A percentile compares a stretch with the other conserved stretches of the same genome.
These are phyloP conservation scores for honey bee (Apis mellifera) DNA, from an alignment of 1,140 invertebrate species.

Conservation along the genomic window DNA sequence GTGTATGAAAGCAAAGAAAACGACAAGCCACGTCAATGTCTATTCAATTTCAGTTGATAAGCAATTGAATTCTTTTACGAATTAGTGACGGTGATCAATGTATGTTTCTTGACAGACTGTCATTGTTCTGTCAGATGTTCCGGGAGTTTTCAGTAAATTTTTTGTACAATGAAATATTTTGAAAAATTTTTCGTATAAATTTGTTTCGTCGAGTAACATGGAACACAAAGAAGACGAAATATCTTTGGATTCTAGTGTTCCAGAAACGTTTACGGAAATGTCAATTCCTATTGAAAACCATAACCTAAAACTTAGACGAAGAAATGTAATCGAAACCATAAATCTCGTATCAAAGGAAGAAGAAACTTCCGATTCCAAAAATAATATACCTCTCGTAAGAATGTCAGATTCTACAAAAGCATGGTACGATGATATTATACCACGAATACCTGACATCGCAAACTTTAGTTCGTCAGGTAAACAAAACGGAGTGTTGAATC, in stretches of 20 bases:
- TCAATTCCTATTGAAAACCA: slow-evolving; percentile 47
- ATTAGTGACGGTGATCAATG: slow-evolving; percentile 28
- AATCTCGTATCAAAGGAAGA: slow-evolving; percentile 14
- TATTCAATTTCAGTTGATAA: background rate
- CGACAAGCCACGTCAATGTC: slow-evolving; percentile 7
- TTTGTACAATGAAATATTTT: slow-evolving; percentile 37
- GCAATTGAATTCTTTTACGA: background rate
- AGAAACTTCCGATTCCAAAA: slow-evolving; percentile 8
- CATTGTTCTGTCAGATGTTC: slow-evolving; percentile 16
- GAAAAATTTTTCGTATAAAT: slow-evolving; percentile 16
- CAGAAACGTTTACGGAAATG: slow-evolving; percentile 22
- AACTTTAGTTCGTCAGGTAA: slow-evolving; percentile 60
- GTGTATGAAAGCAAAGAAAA: background rate
- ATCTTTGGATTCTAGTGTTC: slow-evolving; percentile 29
- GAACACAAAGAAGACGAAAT: slow-evolving; percentile 49
- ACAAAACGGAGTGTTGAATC: slow-evolving; percentile 48
- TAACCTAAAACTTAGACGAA: slow-evolving; percentile 57
- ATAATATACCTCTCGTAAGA: slow-evolving; percentile 58
- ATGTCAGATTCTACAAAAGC: slow-evolving; percentile 70
- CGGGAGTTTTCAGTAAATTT: slow-evolving; percentile 25
- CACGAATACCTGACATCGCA: slow-evolving; percentile 65
- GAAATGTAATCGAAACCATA: slow-evolving; percentile 52
- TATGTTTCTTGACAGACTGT: slow-evolving; percentile 40
- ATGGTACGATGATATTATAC: slow-evolving; percentile 69
- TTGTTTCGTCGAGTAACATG: slow-evolving; percentile 43